These are phyloP conservation scores for Dimorphilus gyrociliatus DNA, from an alignment of 2,888 invertebrate genomes.

Conservation along the genomic window DNA sequence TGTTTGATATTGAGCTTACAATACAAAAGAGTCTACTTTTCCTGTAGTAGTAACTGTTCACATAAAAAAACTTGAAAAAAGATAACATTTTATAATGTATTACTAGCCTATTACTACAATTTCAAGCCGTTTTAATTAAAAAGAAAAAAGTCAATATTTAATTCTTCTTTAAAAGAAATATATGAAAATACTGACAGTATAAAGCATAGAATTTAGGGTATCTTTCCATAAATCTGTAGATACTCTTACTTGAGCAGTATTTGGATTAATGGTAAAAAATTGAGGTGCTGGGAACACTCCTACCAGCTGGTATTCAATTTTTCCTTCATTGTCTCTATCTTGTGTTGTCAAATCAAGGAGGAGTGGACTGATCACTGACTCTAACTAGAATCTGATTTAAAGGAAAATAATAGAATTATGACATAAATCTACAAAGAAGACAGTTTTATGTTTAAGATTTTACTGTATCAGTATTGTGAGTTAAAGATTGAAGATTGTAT, in stretches of 20 bases:
- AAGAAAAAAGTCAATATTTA: no score
- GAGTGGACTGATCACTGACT: slow-evolving; percentile 9
- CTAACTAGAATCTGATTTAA: slow-evolving; percentile 9
- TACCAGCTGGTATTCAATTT: slow-evolving; percentile 15
- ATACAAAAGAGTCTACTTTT: no score
- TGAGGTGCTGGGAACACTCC: slow-evolving; percentile 22
- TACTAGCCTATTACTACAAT: no score
- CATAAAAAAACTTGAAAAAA: no score
- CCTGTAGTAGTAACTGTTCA: no score
- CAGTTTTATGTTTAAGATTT: no score
- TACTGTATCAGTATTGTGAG: no score
- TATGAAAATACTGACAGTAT: slow-evolving; percentile 13
- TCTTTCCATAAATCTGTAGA: slow-evolving; percentile 18
- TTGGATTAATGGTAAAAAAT: slow-evolving; percentile 20
- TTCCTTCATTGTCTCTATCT: slow-evolving; percentile 15
- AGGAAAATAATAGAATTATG: no score
- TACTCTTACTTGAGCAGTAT: slow-evolving; percentile 15
- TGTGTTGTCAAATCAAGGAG: slow-evolving; percentile 8
- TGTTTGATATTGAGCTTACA: no score
- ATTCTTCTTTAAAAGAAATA: not conserved
- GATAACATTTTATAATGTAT: no score
- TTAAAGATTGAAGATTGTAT: no score
- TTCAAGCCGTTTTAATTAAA: slow-evolving; percentile 13
- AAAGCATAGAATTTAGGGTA: slow-evolving; percentile 12
- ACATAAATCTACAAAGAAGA: no score